A percentile compares a stretch with the other conserved stretches of the same genome.
phyloP scores from a whole-genome alignment of 2,797 vertebrate genomes.

The Chloroceryle amazona region DNA sequence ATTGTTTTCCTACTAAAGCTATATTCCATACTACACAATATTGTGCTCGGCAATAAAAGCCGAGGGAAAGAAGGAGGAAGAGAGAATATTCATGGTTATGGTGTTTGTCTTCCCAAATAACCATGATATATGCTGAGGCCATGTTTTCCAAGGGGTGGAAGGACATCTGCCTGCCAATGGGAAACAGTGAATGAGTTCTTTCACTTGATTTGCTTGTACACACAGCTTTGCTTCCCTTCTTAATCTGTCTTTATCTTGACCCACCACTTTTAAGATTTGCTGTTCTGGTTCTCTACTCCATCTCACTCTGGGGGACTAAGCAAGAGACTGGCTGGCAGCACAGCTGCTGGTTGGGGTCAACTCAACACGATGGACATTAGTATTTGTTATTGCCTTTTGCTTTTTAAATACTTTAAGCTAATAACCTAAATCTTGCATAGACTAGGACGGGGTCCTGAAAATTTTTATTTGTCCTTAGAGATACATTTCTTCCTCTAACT shows the following conservation, averaged over 20 bases:
- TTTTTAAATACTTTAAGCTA: background rate
- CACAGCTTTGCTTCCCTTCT: background rate
- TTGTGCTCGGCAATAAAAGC: background rate
- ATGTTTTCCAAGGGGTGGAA: too few species aligned
- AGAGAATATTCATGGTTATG: too few species aligned
- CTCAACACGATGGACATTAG: rapidly evolving
- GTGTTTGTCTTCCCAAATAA: too few species aligned
- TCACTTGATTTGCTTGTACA: background rate
- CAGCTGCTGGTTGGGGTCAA: background rate
- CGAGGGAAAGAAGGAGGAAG: background rate
- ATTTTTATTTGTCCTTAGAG: background rate
- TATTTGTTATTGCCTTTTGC: background rate
- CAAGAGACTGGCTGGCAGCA: background rate
- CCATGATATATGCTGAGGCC: too few species aligned
- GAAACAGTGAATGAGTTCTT: too few species aligned
- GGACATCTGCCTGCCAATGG: too few species aligned
- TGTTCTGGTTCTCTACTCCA: background rate
- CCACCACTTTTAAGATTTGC: background rate
- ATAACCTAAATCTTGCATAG: background rate
- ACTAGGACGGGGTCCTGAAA: background rate
- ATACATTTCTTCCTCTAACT: background rate
- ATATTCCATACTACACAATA: rapidly evolving
- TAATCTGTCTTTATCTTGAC: background rate
- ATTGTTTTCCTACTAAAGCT: background rate
- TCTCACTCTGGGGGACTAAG: background rate